Conservation (phyloP, 2,888 invertebrate genomes). For the Horisme vitalbata region DNA sequence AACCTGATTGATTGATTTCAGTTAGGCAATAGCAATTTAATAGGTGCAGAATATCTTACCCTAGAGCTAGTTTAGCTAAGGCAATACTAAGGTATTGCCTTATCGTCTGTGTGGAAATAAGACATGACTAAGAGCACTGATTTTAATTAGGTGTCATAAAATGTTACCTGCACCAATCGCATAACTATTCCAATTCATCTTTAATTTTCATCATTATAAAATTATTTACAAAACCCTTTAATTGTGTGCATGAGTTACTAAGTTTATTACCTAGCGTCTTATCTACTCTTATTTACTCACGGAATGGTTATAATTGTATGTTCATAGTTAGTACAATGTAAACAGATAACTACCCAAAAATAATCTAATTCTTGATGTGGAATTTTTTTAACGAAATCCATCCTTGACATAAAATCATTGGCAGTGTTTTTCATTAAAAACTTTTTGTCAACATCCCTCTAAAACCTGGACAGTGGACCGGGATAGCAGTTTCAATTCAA, state of each 20-base stretch:
- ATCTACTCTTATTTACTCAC: slow-evolving; percentile 12
- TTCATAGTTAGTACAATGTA: slow-evolving; percentile 5
- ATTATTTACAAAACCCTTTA: background rate
- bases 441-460: background rate
- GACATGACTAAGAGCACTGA: too few relatives aligned
- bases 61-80: too few relatives aligned
- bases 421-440: too few relatives aligned
- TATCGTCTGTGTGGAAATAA: too few relatives aligned
- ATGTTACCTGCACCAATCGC: too few relatives aligned
- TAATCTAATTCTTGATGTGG: background rate
- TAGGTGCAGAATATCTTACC: too few relatives aligned
- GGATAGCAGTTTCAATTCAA: slow-evolving; percentile 12
- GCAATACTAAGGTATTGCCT: too few relatives aligned
- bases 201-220: too few relatives aligned
- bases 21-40: slow-evolving; percentile 11
- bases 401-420: background rate
- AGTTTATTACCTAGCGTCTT: slow-evolving; percentile 2
- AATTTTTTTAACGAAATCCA: slow-evolving; percentile 1
- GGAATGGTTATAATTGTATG: slow-evolving; percentile 4
- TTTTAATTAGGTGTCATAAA: too few relatives aligned
- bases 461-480: background rate
- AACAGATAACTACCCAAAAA: slow-evolving; percentile 2
- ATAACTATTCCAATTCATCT: too few relatives aligned
- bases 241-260: background rate
- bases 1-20: slow-evolving; percentile 35